Evolutionary conservation across 2,888 invertebrate species (phyloP), one percentile per base, ranked within the genome.

Genomic region (Euspilapteryx auroguttella): DNA sequence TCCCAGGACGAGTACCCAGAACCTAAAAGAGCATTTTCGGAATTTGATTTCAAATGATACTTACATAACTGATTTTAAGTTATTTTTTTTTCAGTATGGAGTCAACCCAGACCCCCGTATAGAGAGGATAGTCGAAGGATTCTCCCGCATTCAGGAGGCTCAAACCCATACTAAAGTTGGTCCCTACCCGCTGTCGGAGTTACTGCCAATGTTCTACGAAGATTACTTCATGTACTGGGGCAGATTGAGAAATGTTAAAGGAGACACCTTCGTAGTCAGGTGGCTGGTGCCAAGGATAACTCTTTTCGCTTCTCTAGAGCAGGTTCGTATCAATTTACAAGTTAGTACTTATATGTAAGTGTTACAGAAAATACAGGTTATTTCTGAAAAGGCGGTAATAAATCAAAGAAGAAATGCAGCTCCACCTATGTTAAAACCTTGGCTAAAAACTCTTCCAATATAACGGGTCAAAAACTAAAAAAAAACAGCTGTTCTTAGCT

Each of bases 151-250:
- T 10, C 59, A 49, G 35, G 59, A 76, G 31, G 68, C 83, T 0
- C 56, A 79, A 17, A 73, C 69, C 0, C 55, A 64, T 1, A 66
- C 66, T 1, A 66, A 77, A 9, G 49, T 85, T 10, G 59, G 68
- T 1, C 78, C 79, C 0, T 53, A 63, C 11, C 73, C 79, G 0
- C 50, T 86, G 42, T 59, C 59, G 2, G 53, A 51, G 2, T 53
- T 83, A 0, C 31, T 85, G 5, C 73, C 68, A 2, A 64, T 78
- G 47, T 86, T 86, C 42, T 47, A 42, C 7, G 62, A 73, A 36
- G 84, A 85, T 47, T 86, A 83, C 45, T 82, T 83, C 36, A 36
- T 82, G 2, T 86, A 86, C 40, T 81, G 81, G 77, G 85, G 85
- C 2, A 64, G 61, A 9, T 47, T 84, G 24, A 50, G 47, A 1